Conservation (phyloP, 2,888 invertebrate genomes). For the Colostygia pectinataria region DNA sequence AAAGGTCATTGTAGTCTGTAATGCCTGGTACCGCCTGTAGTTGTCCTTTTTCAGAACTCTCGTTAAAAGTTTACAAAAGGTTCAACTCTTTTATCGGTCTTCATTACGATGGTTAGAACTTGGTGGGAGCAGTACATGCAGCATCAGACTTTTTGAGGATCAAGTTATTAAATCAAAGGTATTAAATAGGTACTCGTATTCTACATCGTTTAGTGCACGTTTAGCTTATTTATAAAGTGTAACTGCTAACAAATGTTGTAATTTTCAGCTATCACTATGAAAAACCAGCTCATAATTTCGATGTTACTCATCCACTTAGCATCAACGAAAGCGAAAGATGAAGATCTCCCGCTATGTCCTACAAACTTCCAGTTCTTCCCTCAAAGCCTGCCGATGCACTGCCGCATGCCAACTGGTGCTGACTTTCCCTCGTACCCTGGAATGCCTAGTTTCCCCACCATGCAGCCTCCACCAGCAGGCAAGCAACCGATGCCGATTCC, state of each 20-base stretch:
- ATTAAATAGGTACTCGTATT: neutral
- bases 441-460: conserved; percentile 29
- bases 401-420: conserved; percentile 58
- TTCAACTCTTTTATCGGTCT: conserved; percentile 16
- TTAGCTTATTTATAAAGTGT: conserved; percentile 22
- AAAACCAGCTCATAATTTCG: conserved; percentile 23
- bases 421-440: conserved; percentile 23
- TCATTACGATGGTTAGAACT: conserved; percentile 19
- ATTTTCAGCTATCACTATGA: conserved; percentile 49
- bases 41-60: conserved; percentile 35
- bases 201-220: neutral
- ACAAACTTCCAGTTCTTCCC: conserved; percentile 63
- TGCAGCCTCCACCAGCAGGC: conserved; percentile 39
- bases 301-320: conserved; percentile 37
- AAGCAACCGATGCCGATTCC: conserved; percentile 41
- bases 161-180: neutral
- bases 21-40: conserved; percentile 30
- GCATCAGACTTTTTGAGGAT: neutral
- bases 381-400: conserved; percentile 72
- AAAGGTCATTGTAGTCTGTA: conserved; percentile 32
- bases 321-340: conserved; percentile 38
- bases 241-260: too few species aligned
- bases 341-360: conserved; percentile 65
- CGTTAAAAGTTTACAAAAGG: conserved; percentile 44
- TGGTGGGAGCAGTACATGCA: conserved; percentile 7